Conservation (phyloP, 2,113 vertebrate species). For the Machaerirhynchus nigripectus region DNA sequence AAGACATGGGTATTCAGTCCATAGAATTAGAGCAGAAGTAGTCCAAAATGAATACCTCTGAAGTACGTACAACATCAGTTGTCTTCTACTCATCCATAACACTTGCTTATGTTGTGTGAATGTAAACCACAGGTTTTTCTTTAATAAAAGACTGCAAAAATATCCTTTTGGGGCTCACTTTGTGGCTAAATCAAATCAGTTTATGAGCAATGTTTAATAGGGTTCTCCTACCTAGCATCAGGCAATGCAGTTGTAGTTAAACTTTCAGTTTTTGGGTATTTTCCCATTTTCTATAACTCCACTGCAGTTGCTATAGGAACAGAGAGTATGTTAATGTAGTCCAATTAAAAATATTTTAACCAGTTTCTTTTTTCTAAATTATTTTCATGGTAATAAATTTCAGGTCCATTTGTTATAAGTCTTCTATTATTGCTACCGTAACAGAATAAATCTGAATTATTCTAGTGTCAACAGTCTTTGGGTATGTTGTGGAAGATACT, state of each 20-base stretch:
- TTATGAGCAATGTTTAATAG: neutral
- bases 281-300: neutral
- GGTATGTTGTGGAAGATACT: neutral
- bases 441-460: neutral
- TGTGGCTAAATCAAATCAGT: neutral
- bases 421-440: neutral
- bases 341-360: neutral
- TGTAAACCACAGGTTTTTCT: neutral
- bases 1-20: neutral
- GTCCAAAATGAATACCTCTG: neutral
- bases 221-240: neutral
- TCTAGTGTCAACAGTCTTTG: neutral
- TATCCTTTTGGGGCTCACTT: neutral
- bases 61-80: neutral
- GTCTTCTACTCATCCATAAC: neutral
- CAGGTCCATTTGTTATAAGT: neutral
- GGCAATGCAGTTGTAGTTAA: neutral
- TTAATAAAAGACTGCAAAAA: neutral
- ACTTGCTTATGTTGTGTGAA: neutral
- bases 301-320: neutral
- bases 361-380: neutral
- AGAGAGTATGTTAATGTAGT: neutral
- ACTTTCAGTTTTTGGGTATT: neutral
- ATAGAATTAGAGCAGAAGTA: neutral
- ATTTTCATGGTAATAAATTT: neutral